Evolutionary conservation across 2,888 invertebrate species (phyloP), one percentile per base, ranked within the genome.

Genomic region (Leucophenga maculata): DNA sequence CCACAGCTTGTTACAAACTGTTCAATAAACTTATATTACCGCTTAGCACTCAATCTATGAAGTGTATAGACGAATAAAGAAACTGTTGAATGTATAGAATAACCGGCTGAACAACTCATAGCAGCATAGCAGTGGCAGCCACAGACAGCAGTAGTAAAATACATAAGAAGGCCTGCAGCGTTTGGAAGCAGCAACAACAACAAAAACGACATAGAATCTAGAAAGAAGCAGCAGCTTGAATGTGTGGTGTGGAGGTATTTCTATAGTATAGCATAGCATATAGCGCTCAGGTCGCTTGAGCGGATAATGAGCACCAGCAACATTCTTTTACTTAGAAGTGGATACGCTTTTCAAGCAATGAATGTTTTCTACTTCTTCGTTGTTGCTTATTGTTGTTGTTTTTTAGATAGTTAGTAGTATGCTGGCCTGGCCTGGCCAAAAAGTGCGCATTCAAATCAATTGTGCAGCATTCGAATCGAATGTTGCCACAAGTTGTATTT

Each of bases 51-150:
- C 39, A 3, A 39, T 6, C 39, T 39, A 39, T 39, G 39, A 11
- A 39, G 39, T 8, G 39, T 39, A 39, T 6, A 64, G 68, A 48
- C 67, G 74, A 66, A 79, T 67, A 70, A 77, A 74, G 69, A 78
- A n/a, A 67, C 71, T 74, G 69, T 76, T 78, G 69, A 72, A 76
- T 69, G 69, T 72, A 62, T 50, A 57, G 60, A 75, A 82, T 84
- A 85, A 84, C 85, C 81, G 83, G 84, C 85, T 80, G 74, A 84
- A 77, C 83, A 81, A 79, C 84, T 84, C 77, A 69, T 65, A 39
- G 39, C 39, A 11, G 3, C 3, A 9, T 9, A 11, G 1, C 8
- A 50, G 50, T 50, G 18, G 18, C 50, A 50, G 50, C 50, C 1
- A 39, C 32, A 69, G 62, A 9, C 60, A 60, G 20, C 62, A 67